Evolutionary conservation across 2,888 invertebrate genomes (phyloP).

Genomic region (Nematopogon swammerdamellus): DNA sequence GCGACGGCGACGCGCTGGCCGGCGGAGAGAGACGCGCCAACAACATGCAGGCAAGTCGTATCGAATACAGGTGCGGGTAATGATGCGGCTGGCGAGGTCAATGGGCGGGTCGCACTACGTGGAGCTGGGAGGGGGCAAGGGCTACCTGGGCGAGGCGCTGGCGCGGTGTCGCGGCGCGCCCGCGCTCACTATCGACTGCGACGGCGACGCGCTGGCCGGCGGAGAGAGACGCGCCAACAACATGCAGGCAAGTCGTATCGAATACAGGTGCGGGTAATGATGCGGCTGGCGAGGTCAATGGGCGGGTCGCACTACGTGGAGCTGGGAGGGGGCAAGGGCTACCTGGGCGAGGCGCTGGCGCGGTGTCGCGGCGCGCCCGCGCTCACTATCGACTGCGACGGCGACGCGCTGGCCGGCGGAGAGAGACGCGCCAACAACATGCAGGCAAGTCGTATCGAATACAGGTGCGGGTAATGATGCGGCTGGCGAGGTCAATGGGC

Average conservation of each 20-base stretch:
- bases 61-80: no score
- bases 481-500: no score
- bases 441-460: no score
- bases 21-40: slow-evolving; percentile 66
- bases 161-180: slow-evolving; percentile 66
- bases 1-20: slow-evolving; percentile 42
- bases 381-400: slow-evolving; percentile 77
- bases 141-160: slow-evolving; percentile 71
- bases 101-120: slow-evolving; percentile 43
- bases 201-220: slow-evolving; percentile 28
- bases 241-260: no score
- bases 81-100: no score
- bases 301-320: slow-evolving; percentile 59
- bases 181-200: slow-evolving; percentile 81
- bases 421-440: slow-evolving; percentile 61
- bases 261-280: no score
- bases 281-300: no score
- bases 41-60: slow-evolving; percentile 38
- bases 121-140: slow-evolving; percentile 94
- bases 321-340: slow-evolving; percentile 91
- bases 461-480: no score
- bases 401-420: slow-evolving; percentile 41
- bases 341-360: slow-evolving; percentile 70
- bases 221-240: slow-evolving; percentile 66
- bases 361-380: slow-evolving; percentile 69